A percentile compares a stretch with the other conserved stretches of the same genome.
Conservation (phyloP, 2,797 vertebrate species). For the Cebuella pygmaea region DNA sequence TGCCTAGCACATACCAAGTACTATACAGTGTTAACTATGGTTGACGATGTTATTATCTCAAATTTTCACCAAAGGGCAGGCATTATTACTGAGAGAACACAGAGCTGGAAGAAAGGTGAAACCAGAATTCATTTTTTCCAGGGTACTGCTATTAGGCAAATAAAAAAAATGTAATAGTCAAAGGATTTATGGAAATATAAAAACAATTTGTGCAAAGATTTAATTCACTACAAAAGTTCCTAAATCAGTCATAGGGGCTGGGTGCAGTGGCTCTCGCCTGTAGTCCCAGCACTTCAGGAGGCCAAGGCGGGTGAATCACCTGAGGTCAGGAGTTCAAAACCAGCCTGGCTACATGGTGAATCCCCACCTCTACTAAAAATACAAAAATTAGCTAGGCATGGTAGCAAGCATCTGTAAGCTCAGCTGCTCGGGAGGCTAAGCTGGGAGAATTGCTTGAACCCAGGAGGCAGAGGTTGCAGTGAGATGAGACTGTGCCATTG, state of each 20-base stretch:
- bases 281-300: too few species aligned
- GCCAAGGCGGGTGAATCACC: too few species aligned
- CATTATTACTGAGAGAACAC: background rate
- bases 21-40: background rate
- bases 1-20: background rate
- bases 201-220: slow-evolving; percentile 33
- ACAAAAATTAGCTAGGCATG: too few species aligned
- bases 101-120: background rate
- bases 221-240: slow-evolving; percentile 17
- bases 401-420: too few species aligned
- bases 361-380: too few species aligned
- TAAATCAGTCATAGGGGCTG: background rate
- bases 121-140: slow-evolving; percentile 13
- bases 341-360: too few species aligned
- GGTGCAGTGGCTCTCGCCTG: too few species aligned
- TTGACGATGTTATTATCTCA: background rate
- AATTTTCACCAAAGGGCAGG: background rate
- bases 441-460: too few species aligned
- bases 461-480: too few species aligned
- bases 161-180: background rate
- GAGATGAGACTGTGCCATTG: too few species aligned
- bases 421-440: too few species aligned
- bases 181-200: slow-evolving; percentile 40
- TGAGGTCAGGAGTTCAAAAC: too few species aligned
- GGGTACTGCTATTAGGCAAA: background rate